phyloP scores from a whole-genome alignment of 1,140 invertebrate genomes.

The Drosophila novamexicana region DNA sequence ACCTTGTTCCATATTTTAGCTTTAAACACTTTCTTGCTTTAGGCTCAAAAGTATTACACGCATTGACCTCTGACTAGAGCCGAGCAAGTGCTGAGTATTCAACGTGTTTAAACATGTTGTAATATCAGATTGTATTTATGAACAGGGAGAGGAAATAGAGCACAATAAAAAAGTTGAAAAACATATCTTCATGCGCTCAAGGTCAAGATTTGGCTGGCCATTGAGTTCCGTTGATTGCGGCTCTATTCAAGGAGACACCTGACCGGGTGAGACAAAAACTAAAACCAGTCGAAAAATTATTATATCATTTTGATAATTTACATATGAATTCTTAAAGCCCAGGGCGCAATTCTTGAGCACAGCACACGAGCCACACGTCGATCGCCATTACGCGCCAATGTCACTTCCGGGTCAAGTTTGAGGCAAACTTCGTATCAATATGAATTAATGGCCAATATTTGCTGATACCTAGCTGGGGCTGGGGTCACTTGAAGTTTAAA shows the following conservation, averaged over 20 bases:
- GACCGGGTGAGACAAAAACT: constrained; percentile 13
- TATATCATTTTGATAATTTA: constrained; percentile 60
- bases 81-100: constrained; percentile 17
- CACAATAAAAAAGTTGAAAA: constrained; percentile 1
- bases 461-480: constrained; percentile 44
- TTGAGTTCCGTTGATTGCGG: constrained; percentile 47
- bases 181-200: constrained; percentile 23
- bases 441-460: constrained; percentile 20
- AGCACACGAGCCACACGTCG: not conserved
- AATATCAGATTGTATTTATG: constrained; percentile 8
- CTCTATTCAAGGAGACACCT: constrained; percentile 62
- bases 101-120: constrained; percentile 37
- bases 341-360: constrained; percentile 64
- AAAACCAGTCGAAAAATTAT: constrained; percentile 44
- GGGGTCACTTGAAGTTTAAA: constrained; percentile 62
- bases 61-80: constrained; percentile 31
- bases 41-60: constrained; percentile 28
- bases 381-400: constrained; percentile 38
- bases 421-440: constrained; percentile 27
- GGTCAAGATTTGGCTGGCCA: constrained; percentile 19
- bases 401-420: constrained; percentile 68
- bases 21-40: constrained; percentile 23
- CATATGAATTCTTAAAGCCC: constrained; percentile 65
- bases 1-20: constrained; percentile 45
- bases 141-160: constrained; percentile 30